phyloP scores from a whole-genome alignment of 2,888 invertebrate species.

The Ernsta delagoae region DNA sequence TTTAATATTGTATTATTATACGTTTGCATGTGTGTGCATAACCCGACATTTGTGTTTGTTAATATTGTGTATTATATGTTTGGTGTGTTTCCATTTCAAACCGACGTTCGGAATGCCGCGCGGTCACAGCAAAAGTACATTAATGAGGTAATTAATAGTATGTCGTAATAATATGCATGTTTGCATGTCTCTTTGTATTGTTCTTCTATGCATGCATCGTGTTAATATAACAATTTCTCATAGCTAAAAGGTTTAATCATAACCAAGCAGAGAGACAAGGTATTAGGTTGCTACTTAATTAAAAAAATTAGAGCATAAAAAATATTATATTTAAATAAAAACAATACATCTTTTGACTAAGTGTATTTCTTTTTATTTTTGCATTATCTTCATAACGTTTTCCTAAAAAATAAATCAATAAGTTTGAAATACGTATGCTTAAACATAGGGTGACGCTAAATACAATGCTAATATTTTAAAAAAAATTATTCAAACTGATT shows the following conservation, averaged over 20 bases:
- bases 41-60: slow-evolving; percentile 16
- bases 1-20: neutral
- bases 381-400: too few relatives aligned
- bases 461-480: too few relatives aligned
- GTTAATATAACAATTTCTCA: neutral
- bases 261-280: too few relatives aligned
- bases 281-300: too few relatives aligned
- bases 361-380: too few relatives aligned
- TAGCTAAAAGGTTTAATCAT: neutral
- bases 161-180: slow-evolving; percentile 2
- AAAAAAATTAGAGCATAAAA: too few relatives aligned
- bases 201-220: neutral
- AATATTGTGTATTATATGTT: slow-evolving; percentile 44
- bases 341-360: too few relatives aligned
- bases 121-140: slow-evolving; percentile 90
- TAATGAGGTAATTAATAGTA: slow-evolving; percentile 90
- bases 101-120: slow-evolving; percentile 52
- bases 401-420: too few relatives aligned
- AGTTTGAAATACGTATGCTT: too few relatives aligned
- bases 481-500: too few relatives aligned
- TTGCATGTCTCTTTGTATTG: neutral
- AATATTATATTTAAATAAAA: too few relatives aligned
- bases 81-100: slow-evolving; percentile 61
- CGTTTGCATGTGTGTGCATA: slow-evolving; percentile 41
- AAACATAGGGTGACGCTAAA: too few relatives aligned